Percentiles rank a stretch among this genome's conserved stretches.
phyloP scores from a whole-genome alignment of 2,797 vertebrate genomes.

The Yasuhikotakia modesta region DNA sequence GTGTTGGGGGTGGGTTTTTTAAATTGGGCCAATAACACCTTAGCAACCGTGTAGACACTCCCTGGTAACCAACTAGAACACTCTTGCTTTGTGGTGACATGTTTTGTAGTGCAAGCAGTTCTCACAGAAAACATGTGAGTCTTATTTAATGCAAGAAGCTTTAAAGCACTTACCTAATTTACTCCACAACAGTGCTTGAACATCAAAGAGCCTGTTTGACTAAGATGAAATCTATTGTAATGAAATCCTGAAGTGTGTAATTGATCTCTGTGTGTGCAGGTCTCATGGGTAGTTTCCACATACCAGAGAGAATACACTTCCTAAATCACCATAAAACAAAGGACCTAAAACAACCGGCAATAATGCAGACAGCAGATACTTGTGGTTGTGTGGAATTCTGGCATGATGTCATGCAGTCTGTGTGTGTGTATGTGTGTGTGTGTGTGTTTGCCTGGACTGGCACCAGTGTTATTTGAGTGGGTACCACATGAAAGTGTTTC shows the following conservation, averaged over 20 bases:
- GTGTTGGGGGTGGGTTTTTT: background rate
- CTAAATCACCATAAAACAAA: constrained; percentile 46
- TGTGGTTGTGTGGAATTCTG: constrained; percentile 50
- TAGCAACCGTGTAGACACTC: background rate
- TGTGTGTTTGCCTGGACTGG: constrained; percentile 72
- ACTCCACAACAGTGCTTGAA: constrained; percentile 15
- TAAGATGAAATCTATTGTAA: constrained; percentile 38
- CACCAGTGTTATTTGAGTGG: constrained; percentile 74
- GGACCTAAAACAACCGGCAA: constrained; percentile 40
- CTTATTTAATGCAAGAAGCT: constrained; percentile 17
- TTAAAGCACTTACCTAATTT: constrained; percentile 25
- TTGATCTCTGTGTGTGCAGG: constrained; percentile 15
- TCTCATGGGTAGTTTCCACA: constrained; percentile 38
- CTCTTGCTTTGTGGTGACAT: background rate
- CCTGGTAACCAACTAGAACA: background rate
- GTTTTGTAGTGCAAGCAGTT: no score
- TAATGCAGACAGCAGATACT: constrained; percentile 51
- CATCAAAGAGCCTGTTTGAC: constrained; percentile 28
- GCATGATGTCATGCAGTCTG: constrained; percentile 48
- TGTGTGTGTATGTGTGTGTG: constrained; percentile 61
- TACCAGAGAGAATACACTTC: constrained; percentile 38
- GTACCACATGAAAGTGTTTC: constrained; percentile 75
- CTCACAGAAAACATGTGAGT: background rate
- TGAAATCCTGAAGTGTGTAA: constrained; percentile 38
- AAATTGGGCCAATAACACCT: background rate